Conservation (phyloP, 1,140 invertebrate genomes). For the Drosophila teissieri region DNA sequence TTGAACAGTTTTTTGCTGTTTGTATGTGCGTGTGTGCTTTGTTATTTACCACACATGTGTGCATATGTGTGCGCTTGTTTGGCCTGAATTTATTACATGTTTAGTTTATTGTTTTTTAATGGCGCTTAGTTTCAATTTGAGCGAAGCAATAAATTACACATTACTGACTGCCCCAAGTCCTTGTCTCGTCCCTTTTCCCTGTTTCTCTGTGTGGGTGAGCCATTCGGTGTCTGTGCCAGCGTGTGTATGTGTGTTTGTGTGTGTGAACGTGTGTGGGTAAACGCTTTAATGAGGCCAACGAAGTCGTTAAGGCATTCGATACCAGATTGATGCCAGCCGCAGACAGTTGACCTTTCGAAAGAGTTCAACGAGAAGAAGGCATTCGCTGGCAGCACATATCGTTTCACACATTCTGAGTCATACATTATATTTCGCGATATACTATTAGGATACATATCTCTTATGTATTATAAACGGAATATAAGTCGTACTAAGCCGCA, state of each 20-base stretch:
- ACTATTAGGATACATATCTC: no score
- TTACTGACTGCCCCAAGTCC: constrained; percentile 53
- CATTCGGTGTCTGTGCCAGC: neutral
- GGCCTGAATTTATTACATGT: constrained; percentile 76
- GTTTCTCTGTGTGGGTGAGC: neutral
- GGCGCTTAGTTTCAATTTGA: constrained; percentile 81
- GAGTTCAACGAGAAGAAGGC: constrained; percentile 10
- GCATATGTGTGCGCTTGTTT: constrained; percentile 11
- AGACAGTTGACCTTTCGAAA: constrained; percentile 37
- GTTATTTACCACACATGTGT: constrained; percentile 3
- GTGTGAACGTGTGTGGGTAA: constrained; percentile 11
- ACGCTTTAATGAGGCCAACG: constrained; percentile 53
- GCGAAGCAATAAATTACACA: constrained; percentile 75
- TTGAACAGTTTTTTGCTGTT: constrained; percentile 63
- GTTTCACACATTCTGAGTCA: no score
- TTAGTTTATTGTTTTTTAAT: constrained; percentile 82
- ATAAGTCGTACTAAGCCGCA: no score
- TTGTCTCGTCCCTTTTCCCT: constrained; percentile 22
- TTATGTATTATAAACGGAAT: no score
- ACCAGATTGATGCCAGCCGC: constrained; percentile 45
- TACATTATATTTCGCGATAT: no score
- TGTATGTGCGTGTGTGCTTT: constrained; percentile 4
- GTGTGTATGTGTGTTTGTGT: constrained; percentile 5
- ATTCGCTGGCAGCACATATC: neutral
- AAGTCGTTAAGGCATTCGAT: constrained; percentile 39